Conservation (phyloP, 2,113 vertebrate species). For the Solea solea region DNA sequence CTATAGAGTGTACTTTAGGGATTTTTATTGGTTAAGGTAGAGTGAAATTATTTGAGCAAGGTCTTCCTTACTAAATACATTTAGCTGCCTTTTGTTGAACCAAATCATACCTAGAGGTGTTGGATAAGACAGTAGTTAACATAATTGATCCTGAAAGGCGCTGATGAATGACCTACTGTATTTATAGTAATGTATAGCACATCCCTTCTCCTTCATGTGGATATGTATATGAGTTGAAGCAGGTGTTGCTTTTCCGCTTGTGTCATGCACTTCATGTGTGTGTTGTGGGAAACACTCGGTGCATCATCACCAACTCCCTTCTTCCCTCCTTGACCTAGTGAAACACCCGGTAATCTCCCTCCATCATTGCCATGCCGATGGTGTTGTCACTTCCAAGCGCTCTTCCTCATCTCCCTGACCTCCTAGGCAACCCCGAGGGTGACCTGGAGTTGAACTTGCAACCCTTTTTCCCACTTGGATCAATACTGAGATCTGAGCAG, state of each 20-base stretch:
- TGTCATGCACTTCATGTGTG: slow-evolving; percentile 45
- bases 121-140: too few species aligned
- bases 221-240: not conserved
- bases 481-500: slow-evolving; percentile 75
- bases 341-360: slow-evolving; percentile 72
- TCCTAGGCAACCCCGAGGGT: slow-evolving; percentile 68
- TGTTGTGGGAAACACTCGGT: slow-evolving; percentile 64
- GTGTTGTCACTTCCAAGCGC: slow-evolving; percentile 68
- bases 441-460: slow-evolving; percentile 76
- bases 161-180: too few species aligned
- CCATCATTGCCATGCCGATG: slow-evolving; percentile 73
- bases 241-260: slow-evolving; percentile 16
- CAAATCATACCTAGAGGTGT: too few species aligned
- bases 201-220: not conserved
- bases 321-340: slow-evolving; percentile 61
- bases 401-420: slow-evolving; percentile 62
- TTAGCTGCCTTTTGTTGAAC: too few species aligned
- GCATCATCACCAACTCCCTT: slow-evolving; percentile 40
- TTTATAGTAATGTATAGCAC: too few species aligned
- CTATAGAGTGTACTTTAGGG: too few species aligned
- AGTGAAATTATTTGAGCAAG: too few species aligned
- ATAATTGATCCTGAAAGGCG: too few species aligned
- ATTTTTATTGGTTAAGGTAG: too few species aligned
- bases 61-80: too few species aligned
- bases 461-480: slow-evolving; percentile 72